Evolutionary conservation across 2,113 vertebrate species (phyloP), one percentile per base, ranked within the genome.

Genomic region (Percina caprodes): DNA sequence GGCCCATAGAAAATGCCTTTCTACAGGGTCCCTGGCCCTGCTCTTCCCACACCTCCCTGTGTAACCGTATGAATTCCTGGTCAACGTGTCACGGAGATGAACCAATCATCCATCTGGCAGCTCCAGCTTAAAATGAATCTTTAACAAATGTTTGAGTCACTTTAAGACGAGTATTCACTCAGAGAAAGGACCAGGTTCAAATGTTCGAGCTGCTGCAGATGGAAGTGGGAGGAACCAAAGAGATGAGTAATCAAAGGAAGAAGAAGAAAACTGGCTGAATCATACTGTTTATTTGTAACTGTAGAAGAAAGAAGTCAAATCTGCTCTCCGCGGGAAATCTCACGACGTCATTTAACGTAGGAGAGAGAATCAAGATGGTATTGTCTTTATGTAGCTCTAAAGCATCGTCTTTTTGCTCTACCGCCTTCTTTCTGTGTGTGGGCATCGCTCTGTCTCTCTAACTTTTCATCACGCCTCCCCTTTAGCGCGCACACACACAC

Each of bases 221-320:
- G 78, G 70, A 86, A 39, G 70, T 69, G 62, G 80, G 77, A 86
- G 82, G 74, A 89, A 78, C 69, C 67, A 69, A 62, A 79, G 60
- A 78, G 51, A 55, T 79, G 80, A 84, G 67, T 77, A 70, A 85
- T 79, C 48, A 65, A 42, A 55, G 77, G 49, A 62, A 66, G 55
- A 30, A 59, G 33, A 69, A 15, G 23, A 80, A 51, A 30, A 30
- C 26, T 54, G 49, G 78, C 0, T 74, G 54, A 82, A 74, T 84
- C 78, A 46, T 19, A 1, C 14, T 3, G 24, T 49, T 33, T 15
- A 9, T 39, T 63, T 54, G 6, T 11, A 39, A 33, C 10, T 39
- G 63, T 4, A 33, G 35, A 54, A 46, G 55, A 69, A 15, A 56
- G 51, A 78, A 14, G 13, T 71, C 7, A n/a, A n/a, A n/a, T 16